Conservation (phyloP, 2,888 invertebrate species). For the Athalia rosae region DNA sequence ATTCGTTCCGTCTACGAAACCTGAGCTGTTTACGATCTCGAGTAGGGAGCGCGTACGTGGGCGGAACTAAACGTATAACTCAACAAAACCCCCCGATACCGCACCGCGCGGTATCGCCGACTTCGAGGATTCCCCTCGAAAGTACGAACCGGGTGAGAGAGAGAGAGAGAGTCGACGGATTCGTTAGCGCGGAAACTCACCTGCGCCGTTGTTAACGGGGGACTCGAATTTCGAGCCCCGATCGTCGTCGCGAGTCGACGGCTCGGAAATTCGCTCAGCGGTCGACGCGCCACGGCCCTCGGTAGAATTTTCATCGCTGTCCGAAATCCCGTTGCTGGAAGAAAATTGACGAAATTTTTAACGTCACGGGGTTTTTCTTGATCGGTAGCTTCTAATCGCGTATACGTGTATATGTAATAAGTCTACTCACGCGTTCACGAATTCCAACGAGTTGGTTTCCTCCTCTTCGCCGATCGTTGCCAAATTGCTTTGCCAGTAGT, state of each 20-base stretch:
- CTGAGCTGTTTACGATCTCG: too few species aligned
- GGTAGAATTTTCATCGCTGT: slow-evolving; percentile 2
- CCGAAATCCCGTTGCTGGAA: slow-evolving; percentile 23
- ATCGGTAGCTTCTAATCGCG: background rate
- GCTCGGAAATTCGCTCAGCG: background rate
- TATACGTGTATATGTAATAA: too few species aligned
- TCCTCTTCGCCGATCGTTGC: slow-evolving; percentile 84
- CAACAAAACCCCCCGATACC: too few species aligned
- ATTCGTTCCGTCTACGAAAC: too few species aligned
- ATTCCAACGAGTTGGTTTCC: slow-evolving; percentile 73
- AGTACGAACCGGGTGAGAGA: too few species aligned
- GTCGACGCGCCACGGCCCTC: background rate
- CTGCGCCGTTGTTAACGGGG: background rate
- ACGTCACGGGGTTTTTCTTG: background rate
- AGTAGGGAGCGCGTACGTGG: too few species aligned
- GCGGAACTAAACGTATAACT: too few species aligned
- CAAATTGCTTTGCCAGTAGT: slow-evolving; percentile 73
- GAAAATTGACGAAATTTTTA: background rate
- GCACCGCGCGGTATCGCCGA: too few species aligned
- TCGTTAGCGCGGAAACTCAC: slow-evolving; percentile 19
- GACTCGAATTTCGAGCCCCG: too few species aligned
- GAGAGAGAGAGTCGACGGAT: too few species aligned
- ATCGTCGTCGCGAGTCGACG: background rate
- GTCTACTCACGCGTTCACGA: slow-evolving; percentile 63
- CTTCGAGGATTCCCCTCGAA: too few species aligned